A percentile compares a stretch with the other conserved stretches of the same genome.
Conservation (phyloP, 2,888 invertebrate genomes). For the Drosophila vallismaia region DNA sequence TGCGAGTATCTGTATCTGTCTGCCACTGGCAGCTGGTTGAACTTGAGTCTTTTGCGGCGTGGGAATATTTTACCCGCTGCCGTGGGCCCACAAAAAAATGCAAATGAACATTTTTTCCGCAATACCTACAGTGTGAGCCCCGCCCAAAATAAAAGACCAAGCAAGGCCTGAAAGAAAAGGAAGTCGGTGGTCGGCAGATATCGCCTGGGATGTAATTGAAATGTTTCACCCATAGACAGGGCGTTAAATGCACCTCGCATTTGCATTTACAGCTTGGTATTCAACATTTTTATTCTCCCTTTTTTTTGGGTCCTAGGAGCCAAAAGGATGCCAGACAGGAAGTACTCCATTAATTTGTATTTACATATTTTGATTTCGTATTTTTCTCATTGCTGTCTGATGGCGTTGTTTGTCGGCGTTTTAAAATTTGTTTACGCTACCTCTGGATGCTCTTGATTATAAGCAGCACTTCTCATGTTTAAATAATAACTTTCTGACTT, state of each 20-base stretch:
- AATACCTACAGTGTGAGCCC: conserved; percentile 16
- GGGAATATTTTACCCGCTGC: conserved; percentile 58
- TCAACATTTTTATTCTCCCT: conserved; percentile 6
- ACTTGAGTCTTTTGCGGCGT: conserved; percentile 65
- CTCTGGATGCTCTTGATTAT: conserved; percentile 12
- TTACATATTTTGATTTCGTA: conserved; percentile 48
- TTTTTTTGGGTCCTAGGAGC: not conserved
- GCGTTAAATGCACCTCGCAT: conserved; percentile 35
- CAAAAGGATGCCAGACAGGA: conserved; percentile 63
- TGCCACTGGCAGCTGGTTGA: conserved; percentile 61
- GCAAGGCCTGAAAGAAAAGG: conserved; percentile 11
- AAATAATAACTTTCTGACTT: conserved; percentile 45
- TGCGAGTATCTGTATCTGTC: conserved; percentile 10
- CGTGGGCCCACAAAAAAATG: conserved; percentile 33
- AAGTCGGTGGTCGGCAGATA: conserved; percentile 17
- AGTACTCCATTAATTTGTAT: conserved; percentile 60
- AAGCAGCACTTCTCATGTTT: conserved; percentile 50
- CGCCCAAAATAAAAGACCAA: conserved; percentile 14
- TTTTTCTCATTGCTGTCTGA: conserved; percentile 29
- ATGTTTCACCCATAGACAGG: conserved; percentile 51
- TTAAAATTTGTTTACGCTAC: conserved; percentile 18
- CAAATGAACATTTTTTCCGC: conserved; percentile 24
- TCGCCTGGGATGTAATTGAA: conserved; percentile 56
- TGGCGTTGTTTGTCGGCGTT: conserved; percentile 2
- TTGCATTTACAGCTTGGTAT: conserved; percentile 16